Conservation (phyloP, 1,140 invertebrate species). For the Oscheius sp. region DNA sequence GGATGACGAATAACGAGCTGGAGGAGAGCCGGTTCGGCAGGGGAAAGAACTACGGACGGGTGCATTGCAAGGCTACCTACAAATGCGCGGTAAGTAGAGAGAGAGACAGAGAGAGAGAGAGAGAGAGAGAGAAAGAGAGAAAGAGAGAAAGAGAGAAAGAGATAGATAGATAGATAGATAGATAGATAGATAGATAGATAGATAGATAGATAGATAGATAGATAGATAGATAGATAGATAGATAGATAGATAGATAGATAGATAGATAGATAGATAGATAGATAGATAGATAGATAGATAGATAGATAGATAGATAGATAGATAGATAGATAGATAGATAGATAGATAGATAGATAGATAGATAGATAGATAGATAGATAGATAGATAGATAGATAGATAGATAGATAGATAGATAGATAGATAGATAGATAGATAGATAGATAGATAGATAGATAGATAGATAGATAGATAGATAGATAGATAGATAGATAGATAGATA, state of each 20-base stretch:
- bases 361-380: not conserved
- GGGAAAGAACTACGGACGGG: conserved; percentile 28
- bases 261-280: not conserved
- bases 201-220: not conserved
- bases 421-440: not conserved
- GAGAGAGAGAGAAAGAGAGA: not conserved
- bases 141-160: not conserved
- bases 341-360: not conserved
- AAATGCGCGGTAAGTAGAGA: conserved; percentile 20
- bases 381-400: not conserved
- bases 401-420: not conserved
- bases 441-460: not conserved
- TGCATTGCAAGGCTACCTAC: conserved; percentile 33
- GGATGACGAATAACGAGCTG: conserved; percentile 26
- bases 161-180: not conserved
- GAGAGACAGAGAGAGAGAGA: not conserved
- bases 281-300: not conserved
- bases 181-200: not conserved
- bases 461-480: not conserved
- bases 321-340: not conserved
- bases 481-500: not conserved
- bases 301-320: not conserved
- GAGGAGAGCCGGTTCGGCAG: conserved; percentile 26
- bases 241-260: not conserved
- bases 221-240: not conserved